Percentiles rank a stretch among this genome's conserved stretches.
These are phyloP conservation scores for Haliclona indistincta DNA, from an alignment of 37 sponge, comb jelly and placozoan genomes.

Conservation along the genomic window DNA sequence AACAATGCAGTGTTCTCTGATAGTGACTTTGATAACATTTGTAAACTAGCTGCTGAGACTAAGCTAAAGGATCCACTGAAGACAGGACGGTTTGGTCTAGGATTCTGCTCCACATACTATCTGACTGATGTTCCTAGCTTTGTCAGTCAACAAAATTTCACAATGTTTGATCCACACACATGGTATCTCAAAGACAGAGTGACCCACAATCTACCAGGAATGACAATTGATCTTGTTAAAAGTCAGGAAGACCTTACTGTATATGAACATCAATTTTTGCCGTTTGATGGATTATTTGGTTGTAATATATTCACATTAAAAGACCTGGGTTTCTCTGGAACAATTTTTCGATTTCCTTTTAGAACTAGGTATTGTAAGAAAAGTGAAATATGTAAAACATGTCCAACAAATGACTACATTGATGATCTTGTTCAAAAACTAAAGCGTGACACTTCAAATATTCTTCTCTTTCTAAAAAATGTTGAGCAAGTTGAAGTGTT, in stretches of 20 bases:
- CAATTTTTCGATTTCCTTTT: constrained; percentile 80
- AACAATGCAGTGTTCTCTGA: too few relatives aligned
- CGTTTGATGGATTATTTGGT: constrained; percentile 74
- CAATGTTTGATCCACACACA: constrained; percentile 85
- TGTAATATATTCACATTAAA: constrained; percentile 38
- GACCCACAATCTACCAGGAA: constrained; percentile 43
- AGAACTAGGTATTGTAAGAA: constrained; percentile 14
- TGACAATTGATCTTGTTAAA: constrained; percentile 62
- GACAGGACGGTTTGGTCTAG: constrained; percentile 86
- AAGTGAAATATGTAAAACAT: constrained; percentile 55
- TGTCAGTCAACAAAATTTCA: constrained; percentile 59
- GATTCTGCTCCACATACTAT: constrained; percentile 77
- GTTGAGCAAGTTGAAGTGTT: constrained; percentile 47
- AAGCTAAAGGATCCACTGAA: constrained; percentile 71
- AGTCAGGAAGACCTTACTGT: constrained; percentile 15
- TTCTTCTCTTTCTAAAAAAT: constrained; percentile 62
- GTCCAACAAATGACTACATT: constrained; percentile 1
- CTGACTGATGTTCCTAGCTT: constrained; percentile 88
- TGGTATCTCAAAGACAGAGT: constrained; percentile 67
- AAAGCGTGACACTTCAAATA: constrained; percentile 12
- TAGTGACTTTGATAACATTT: constrained; percentile 71
- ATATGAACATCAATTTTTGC: constrained; percentile 68
- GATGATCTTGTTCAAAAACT: constrained; percentile 14
- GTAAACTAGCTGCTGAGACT: constrained; percentile 65
- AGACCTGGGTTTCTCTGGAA: constrained; percentile 54